Percentiles rank a stretch among this genome's conserved stretches.
These are phyloP conservation scores for Empis stercorea DNA, from an alignment of 2,888 invertebrate species.

Conservation along the genomic window DNA sequence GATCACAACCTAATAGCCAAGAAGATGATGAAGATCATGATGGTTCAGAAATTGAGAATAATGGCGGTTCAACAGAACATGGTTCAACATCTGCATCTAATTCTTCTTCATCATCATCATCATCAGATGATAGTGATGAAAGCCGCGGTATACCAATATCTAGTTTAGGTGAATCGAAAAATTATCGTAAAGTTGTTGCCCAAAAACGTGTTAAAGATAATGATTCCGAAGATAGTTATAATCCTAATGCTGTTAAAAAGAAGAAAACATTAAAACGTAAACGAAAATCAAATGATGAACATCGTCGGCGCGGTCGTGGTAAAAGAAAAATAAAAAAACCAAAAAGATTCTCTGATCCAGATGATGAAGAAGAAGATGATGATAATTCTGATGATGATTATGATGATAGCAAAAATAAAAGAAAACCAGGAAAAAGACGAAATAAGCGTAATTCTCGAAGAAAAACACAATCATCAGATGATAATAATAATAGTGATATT, in stretches of 20 bases:
- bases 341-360: slow-evolving; percentile 8
- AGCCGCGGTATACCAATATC: slow-evolving; percentile 13
- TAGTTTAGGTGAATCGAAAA: slow-evolving; percentile 12
- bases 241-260: slow-evolving; percentile 30
- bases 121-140: slow-evolving; percentile 12
- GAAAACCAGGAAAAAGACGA: slow-evolving; percentile 5
- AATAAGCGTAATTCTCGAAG: slow-evolving; percentile 7
- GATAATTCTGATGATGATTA: slow-evolving; percentile 6
- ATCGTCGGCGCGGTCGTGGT: slow-evolving; percentile 18
- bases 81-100: background rate
- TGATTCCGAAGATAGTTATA: slow-evolving; percentile 45
- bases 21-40: slow-evolving; percentile 16
- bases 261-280: slow-evolving; percentile 16
- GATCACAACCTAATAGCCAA: slow-evolving; percentile 21
- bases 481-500: slow-evolving; percentile 6
- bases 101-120: background rate
- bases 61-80: slow-evolving; percentile 4
- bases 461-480: slow-evolving; percentile 9
- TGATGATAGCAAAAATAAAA: slow-evolving; percentile 6
- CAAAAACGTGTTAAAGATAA: slow-evolving; percentile 25
- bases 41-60: slow-evolving; percentile 12
- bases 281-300: slow-evolving; percentile 8
- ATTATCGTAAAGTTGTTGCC: slow-evolving; percentile 10
- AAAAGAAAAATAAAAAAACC: slow-evolving; percentile 4
- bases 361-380: slow-evolving; percentile 23